Evolutionary conservation across 2,797 vertebrate species (phyloP).

Genomic region (Hirundo rustica): DNA sequence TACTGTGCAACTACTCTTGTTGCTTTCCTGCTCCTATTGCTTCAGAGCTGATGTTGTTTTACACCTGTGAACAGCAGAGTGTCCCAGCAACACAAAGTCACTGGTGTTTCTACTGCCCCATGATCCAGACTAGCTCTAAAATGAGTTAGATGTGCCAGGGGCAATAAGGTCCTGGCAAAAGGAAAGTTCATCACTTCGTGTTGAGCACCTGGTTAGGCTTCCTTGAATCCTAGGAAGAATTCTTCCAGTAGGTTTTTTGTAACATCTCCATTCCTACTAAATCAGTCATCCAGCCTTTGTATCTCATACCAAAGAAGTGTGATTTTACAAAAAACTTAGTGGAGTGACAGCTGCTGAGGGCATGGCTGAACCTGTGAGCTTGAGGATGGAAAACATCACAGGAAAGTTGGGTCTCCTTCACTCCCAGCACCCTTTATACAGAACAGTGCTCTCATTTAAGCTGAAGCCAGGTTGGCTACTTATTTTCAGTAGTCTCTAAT

Average conservation of each 20-base stretch:
- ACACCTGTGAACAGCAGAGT: not conserved
- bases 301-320: not conserved
- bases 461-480: not conserved
- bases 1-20: not conserved
- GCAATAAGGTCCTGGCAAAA: not conserved
- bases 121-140: not conserved
- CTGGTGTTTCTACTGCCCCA: not conserved
- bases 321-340: not conserved
- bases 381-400: not conserved
- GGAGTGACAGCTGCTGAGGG: not conserved
- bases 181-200: not conserved
- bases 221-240: not conserved
- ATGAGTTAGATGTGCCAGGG: not conserved
- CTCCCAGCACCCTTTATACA: not conserved
- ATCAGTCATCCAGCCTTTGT: not conserved
- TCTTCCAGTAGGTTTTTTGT: not conserved
- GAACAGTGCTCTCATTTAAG: not conserved
- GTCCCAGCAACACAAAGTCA: not conserved
- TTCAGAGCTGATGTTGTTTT: not conserved
- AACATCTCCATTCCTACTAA: not conserved
- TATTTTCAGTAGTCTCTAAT: not conserved
- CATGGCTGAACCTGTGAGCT: not conserved
- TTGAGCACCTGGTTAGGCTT: not conserved
- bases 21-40: not conserved
- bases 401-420: not conserved